These are phyloP conservation scores for Homalodisca vitripennis DNA, from an alignment of 1,140 invertebrate species.

Conservation along the genomic window DNA sequence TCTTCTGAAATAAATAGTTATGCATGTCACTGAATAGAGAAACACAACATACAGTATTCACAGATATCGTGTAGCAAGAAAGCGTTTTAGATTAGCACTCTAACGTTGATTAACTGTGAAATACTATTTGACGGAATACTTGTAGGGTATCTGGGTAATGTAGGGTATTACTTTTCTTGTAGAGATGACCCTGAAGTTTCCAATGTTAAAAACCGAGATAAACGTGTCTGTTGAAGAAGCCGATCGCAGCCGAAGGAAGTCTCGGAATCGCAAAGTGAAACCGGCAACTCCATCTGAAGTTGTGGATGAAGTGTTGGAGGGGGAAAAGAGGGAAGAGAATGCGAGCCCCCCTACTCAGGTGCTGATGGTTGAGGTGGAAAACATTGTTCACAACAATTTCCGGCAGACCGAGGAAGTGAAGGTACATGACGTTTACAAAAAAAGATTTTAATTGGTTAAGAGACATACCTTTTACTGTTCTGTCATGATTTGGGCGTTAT, in stretches of 20 bases:
- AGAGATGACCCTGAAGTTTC: conserved; percentile 48
- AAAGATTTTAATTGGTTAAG: too few relatives aligned
- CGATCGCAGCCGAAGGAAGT: not conserved
- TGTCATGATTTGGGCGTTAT: too few relatives aligned
- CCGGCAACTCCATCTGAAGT: conserved; percentile 30
- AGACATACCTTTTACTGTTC: too few relatives aligned
- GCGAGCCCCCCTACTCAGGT: conserved; percentile 52
- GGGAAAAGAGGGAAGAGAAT: conserved; percentile 28
- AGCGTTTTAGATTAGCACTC: too few relatives aligned
- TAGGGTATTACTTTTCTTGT: conserved; percentile 21
- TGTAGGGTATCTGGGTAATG: not conserved
- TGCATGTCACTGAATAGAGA: too few relatives aligned
- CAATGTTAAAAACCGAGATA: conserved; percentile 39
- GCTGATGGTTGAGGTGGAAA: conserved; percentile 95
- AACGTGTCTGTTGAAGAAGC: conserved; percentile 50
- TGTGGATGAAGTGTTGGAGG: conserved; percentile 22
- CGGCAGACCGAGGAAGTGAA: conserved; percentile 94
- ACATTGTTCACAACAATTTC: conserved; percentile 87
- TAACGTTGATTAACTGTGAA: too few relatives aligned
- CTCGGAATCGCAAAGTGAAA: conserved; percentile 3
- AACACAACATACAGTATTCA: too few relatives aligned
- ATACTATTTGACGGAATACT: conserved; percentile 53
- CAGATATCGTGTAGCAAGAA: too few relatives aligned
- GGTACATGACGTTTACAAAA: too few relatives aligned
- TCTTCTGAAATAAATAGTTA: too few relatives aligned